Base-by-base conservation (phyloP, 2,113 vertebrate species). In the Alosa alosa region DNA sequence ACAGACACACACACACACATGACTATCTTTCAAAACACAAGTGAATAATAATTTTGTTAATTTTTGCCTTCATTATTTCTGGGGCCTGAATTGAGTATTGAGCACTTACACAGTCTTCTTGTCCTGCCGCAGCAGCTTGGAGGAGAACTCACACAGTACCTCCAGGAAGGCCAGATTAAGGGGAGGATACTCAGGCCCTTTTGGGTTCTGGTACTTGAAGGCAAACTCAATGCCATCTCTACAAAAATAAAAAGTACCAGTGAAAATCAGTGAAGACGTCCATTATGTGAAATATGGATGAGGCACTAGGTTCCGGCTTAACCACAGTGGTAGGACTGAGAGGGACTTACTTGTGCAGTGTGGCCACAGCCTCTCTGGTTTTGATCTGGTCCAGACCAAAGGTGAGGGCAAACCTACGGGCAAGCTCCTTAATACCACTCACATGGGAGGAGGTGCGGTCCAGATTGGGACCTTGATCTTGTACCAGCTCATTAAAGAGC, bases 171-270 rank as follows among this genome's bases (percentile, higher is more conserved):
- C 98, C 92, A 99, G 92, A 90, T 99, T 99, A 68, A 96, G 94
- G 83, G 98, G 98, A 82, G 98, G 98, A 88, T 97, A 98, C 89
- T 99, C 98, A 85, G 96, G 91, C 92, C 98, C 98, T 93, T 98
- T 97, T 84, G 98, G 97, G 94, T 99, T 99, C 91, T 97, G 98
- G 86, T 98, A 98, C 92, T 99, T 99, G 92, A 99, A 99, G 47
- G 98, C 97, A 96, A 99, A 99, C 91, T 99, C 98, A 91, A 99
- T 99, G 82, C 98, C 98, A 90, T 99, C 98, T 92, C 98, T 99
- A 52, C 17, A 92, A 64, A 6, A 83, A 9, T 31, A 1, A 20
- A 22, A 22, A 22, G 6, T 60, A 60, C 4, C 6, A 60, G 55
- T 20, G 20, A 18, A 60, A 7, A 60, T 60, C 55, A 60, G 55